A percentile compares a stretch with the other conserved stretches of the same genome.
These are phyloP conservation scores for Allobates femoralis DNA, from an alignment of 2,797 vertebrate genomes.

Conservation along the genomic window DNA sequence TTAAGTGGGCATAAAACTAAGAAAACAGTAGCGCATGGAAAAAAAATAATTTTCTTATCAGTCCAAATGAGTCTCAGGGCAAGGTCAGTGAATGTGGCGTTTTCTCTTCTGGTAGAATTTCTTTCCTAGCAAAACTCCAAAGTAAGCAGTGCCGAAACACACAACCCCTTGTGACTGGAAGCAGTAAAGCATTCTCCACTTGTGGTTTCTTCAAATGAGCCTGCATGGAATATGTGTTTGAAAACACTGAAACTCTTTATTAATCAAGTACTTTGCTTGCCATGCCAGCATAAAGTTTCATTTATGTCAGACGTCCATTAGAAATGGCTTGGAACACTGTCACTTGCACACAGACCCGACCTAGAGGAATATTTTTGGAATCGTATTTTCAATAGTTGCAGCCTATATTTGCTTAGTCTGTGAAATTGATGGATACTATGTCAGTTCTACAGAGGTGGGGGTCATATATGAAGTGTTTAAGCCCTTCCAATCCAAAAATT, in stretches of 20 bases:
- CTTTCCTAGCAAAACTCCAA: slow-evolving; percentile 91
- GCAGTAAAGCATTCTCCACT: slow-evolving; percentile 94
- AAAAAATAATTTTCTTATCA: slow-evolving; percentile 74
- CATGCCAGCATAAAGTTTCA: slow-evolving; percentile 86
- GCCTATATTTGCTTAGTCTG: slow-evolving; percentile 74
- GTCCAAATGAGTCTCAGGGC: slow-evolving; percentile 80
- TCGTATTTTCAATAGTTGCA: slow-evolving; percentile 81
- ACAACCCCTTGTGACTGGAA: slow-evolving; percentile 96
- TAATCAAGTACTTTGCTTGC: slow-evolving; percentile 85
- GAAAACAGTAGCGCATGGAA: slow-evolving; percentile 77
- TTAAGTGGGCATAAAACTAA: slow-evolving; percentile 78
- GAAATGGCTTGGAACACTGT: slow-evolving; percentile 80
- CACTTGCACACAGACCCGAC: slow-evolving; percentile 82
- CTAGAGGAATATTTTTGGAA: slow-evolving; percentile 87
- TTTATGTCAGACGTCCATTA: slow-evolving; percentile 82
- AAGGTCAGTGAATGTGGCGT: slow-evolving; percentile 92
- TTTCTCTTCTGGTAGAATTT: slow-evolving; percentile 89
- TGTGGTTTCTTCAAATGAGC: slow-evolving; percentile 92
- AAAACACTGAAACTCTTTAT: slow-evolving; percentile 96
- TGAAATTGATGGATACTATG: slow-evolving; percentile 14
- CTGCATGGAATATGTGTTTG: slow-evolving; percentile 94
- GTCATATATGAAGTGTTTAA: background rate
- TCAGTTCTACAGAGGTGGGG: background rate
- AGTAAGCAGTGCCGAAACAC: slow-evolving; percentile 90
- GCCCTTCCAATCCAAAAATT: background rate